Percentiles rank a stretch among this genome's conserved stretches.
Conservation (phyloP, 2,113 vertebrate species). For the Macrotis lagotis region DNA sequence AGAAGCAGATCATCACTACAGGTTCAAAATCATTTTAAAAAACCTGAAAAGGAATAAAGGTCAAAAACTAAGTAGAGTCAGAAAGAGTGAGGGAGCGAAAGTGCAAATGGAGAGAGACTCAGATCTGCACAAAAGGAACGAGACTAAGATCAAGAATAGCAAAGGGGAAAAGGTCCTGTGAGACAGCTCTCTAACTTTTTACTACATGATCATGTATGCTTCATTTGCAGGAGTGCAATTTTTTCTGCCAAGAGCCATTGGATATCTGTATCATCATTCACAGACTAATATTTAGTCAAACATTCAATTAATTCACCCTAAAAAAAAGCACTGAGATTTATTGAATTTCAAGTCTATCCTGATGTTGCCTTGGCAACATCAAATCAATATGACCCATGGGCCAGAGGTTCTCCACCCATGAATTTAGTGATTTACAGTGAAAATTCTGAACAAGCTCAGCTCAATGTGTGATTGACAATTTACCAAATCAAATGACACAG, state of each 20-base stretch:
- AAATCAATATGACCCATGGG: no score
- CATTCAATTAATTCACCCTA: no score
- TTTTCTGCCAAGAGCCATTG: no score
- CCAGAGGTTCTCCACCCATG: no score
- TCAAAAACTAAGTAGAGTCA: not conserved
- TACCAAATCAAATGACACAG: not conserved
- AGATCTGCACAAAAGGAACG: not conserved
- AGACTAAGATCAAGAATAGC: not conserved
- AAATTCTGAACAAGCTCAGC: not conserved
- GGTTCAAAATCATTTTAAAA: not conserved
- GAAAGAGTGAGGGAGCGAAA: not conserved
- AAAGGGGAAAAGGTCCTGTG: not conserved
- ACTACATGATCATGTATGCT: not conserved
- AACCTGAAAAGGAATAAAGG: not conserved
- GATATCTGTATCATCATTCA: no score
- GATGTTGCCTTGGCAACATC: no score
- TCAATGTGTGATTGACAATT: not conserved
- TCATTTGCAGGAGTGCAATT: no score
- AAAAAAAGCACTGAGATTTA: no score
- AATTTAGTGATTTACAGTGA: not conserved
- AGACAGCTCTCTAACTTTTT: not conserved
- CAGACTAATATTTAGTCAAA: no score
- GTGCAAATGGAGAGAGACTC: not conserved
- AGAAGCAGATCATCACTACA: not conserved
- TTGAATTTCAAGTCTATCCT: no score